Evolutionary conservation across 92 coral and sea anemone genomes (phyloP).

Genomic region (Porites divaricata): DNA sequence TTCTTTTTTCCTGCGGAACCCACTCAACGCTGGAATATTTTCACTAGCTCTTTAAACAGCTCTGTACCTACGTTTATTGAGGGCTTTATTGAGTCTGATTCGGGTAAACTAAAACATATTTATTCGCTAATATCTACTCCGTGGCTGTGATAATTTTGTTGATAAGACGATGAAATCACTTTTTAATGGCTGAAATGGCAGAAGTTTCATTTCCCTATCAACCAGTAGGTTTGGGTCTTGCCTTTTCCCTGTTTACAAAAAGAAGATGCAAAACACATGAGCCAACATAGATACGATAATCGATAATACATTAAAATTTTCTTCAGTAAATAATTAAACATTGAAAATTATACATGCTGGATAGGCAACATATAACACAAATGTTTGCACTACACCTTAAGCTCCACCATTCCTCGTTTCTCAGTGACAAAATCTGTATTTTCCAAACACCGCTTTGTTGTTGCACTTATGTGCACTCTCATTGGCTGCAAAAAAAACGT

Average conservation of each 20-base stretch:
- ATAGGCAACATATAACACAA: not conserved
- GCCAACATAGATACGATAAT: not conserved
- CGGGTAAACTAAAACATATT: no score
- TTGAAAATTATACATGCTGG: no score
- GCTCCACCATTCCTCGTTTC: constrained; percentile 62
- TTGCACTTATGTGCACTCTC: constrained; percentile 82
- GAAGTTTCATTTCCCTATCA: constrained; percentile 42
- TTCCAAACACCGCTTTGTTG: constrained; percentile 59
- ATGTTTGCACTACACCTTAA: constrained; percentile 49
- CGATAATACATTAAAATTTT: not conserved
- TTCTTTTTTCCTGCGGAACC: no score
- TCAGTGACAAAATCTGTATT: constrained; percentile 70
- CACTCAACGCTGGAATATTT: no score
- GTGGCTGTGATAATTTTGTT: no score
- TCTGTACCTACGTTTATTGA: no score
- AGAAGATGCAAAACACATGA: not conserved
- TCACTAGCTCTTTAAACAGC: no score
- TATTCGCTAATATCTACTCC: no score
- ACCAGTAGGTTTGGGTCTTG: constrained; percentile 77
- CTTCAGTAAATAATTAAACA: no score
- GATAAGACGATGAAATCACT: no score
- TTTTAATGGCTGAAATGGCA: not conserved
- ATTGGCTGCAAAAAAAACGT: constrained; percentile 63
- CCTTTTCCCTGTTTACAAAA: constrained; percentile 56
- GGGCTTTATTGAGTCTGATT: no score